Evolutionary conservation across 30 jellyfish, hydroid and myxozoan species (phyloP).

Genomic region (Cassiopea xamachana): DNA sequence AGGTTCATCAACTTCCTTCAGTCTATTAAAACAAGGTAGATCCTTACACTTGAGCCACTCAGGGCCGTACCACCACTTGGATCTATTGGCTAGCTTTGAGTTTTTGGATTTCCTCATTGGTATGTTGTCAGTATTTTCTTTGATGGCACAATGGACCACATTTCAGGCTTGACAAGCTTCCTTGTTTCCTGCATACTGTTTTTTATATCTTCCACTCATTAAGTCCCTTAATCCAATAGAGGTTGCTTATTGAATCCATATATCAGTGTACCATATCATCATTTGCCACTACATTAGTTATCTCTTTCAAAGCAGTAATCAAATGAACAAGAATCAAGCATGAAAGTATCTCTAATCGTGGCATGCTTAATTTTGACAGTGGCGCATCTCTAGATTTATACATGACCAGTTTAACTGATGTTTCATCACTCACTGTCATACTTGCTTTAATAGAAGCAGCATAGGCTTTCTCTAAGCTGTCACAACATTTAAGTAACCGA

Average conservation of each 20-base stretch:
- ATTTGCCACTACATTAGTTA: conserved; percentile 1
- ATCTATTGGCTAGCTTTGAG: conserved; percentile 14
- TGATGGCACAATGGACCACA: conserved; percentile 21
- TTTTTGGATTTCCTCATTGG: conserved; percentile 18
- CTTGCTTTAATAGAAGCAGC: conserved; percentile 17
- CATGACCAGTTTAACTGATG: conserved; percentile 17
- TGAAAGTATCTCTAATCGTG: conserved; percentile 26
- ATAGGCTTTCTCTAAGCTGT: conserved; percentile 19
- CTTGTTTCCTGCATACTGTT: conserved; percentile 41
- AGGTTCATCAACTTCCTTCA: too few species aligned
- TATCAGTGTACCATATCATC: conserved; percentile 7
- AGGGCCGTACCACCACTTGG: conserved; percentile 22
- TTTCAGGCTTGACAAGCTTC: conserved; percentile 3
- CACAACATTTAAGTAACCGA: not conserved
- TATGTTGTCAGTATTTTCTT: conserved; percentile 25
- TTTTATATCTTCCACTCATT: conserved; percentile 43
- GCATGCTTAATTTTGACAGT: conserved; percentile 15
- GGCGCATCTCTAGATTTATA: conserved; percentile 19
- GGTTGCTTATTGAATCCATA: conserved; percentile 46
- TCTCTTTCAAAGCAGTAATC: conserved; percentile 12
- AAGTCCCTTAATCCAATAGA: conserved; percentile 45
- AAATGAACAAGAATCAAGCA: conserved; percentile 39
- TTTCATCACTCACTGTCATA: not conserved
- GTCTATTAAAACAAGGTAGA: not conserved
- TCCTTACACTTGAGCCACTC: not conserved